phyloP scores from a whole-genome alignment of 2,113 vertebrate genomes.

The Plotosus lineatus region DNA sequence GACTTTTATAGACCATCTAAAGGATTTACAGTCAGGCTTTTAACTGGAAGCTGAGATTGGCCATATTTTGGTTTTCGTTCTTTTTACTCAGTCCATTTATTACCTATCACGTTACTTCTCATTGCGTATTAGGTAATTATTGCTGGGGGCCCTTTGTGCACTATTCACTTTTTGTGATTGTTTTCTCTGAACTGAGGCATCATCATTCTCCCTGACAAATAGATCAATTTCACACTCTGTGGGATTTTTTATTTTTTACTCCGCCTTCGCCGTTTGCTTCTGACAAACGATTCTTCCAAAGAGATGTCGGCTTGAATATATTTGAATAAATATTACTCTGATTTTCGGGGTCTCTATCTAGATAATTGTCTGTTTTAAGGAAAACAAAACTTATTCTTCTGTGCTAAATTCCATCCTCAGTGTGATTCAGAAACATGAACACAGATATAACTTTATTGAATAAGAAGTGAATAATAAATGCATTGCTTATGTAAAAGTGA shows the following conservation, averaged over 20 bases:
- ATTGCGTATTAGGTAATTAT: not conserved
- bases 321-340: slow-evolving; percentile 19
- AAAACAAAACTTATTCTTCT: not conserved
- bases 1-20: not conserved
- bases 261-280: slow-evolving; percentile 10
- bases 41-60: too few relatives aligned
- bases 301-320: slow-evolving; percentile 6
- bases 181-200: not conserved
- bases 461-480: not conserved
- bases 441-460: not conserved
- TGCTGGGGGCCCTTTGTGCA: not conserved
- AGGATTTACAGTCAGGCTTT: not conserved
- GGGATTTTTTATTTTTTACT: not conserved
- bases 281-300: not conserved
- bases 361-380: not conserved
- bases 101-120: not conserved
- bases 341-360: not conserved
- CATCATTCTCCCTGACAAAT: slow-evolving; percentile 17
- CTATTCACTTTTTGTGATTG: slow-evolving; percentile 3
- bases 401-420: not conserved
- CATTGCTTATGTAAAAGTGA: not conserved
- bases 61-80: not conserved
- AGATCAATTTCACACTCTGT: slow-evolving; percentile 37
- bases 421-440: not conserved
- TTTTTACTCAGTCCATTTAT: not conserved